Evolutionary conservation across 2,113 vertebrate species (phyloP).

Genomic region (Hydrochoerus hydrochaeris): DNA sequence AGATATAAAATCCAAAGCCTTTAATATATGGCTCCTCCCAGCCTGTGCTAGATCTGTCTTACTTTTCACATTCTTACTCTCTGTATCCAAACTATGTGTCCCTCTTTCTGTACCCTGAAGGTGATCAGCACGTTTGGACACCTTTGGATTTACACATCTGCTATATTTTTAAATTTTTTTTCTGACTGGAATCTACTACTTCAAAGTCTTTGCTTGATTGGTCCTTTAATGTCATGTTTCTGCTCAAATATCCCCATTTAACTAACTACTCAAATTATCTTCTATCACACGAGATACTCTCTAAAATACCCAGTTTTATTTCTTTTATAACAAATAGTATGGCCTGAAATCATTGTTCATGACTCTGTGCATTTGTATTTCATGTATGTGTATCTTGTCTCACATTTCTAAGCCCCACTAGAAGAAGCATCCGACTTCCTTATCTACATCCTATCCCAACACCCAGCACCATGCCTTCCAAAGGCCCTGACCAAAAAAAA

Average conservation of each 20-base stretch:
- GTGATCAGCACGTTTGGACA: not conserved
- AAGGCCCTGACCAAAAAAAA: not conserved
- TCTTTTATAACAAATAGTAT: not conserved
- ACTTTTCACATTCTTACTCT: not conserved
- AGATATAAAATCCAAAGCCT: not conserved
- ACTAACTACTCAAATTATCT: not conserved
- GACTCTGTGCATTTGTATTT: not conserved
- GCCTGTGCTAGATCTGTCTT: not conserved
- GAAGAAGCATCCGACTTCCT: not conserved
- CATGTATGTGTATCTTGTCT: not conserved
- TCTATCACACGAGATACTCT: fast-evolving
- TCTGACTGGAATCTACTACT: not conserved
- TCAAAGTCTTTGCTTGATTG: not conserved
- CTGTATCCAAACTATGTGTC: not conserved
- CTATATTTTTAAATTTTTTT: not conserved
- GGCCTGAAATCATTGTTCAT: not conserved
- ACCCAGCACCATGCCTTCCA: not conserved
- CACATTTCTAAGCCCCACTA: not conserved
- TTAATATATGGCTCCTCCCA: not conserved
- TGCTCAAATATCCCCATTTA: not conserved
- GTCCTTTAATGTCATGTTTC: not conserved
- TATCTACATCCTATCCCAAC: not conserved
- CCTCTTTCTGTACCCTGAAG: not conserved
- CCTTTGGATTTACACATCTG: not conserved
- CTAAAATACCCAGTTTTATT: not conserved